phyloP scores from a whole-genome alignment of 2,888 invertebrate genomes.

The Globia sparganii region DNA sequence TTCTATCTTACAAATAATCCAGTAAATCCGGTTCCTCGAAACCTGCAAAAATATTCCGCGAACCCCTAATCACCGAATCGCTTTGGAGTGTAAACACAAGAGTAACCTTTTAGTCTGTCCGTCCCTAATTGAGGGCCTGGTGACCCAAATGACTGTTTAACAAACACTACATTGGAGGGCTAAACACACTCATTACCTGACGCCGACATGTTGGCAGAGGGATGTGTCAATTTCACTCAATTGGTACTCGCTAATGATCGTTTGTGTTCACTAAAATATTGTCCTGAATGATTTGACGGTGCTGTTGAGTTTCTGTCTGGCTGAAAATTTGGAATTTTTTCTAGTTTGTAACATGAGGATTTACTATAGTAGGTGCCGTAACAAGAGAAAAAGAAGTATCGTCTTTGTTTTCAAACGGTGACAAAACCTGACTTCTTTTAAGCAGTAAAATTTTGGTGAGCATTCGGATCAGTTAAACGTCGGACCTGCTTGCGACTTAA shows the following conservation, averaged over 20 bases:
- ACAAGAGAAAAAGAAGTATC: not conserved
- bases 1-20: not conserved
- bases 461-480: not conserved
- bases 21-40: not conserved
- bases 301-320: not conserved
- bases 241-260: slow-evolving; percentile 42
- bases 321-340: not conserved
- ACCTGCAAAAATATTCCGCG: slow-evolving; percentile 31
- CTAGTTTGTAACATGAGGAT: not conserved
- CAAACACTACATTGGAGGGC: slow-evolving; percentile 65
- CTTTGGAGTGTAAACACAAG: slow-evolving; percentile 57
- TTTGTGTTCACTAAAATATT: slow-evolving; percentile 21
- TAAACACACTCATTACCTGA: slow-evolving; percentile 58
- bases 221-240: slow-evolving; percentile 54
- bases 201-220: slow-evolving; percentile 43
- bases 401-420: not conserved
- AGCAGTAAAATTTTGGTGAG: not conserved
- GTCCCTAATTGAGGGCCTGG: slow-evolving; percentile 61
- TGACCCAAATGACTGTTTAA: slow-evolving; percentile 69
- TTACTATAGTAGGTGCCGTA: not conserved
- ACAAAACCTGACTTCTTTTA: not conserved
- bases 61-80: slow-evolving; percentile 47
- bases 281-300: not conserved
- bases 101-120: slow-evolving; percentile 55
- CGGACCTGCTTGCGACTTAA: too few relatives aligned